Evolutionary conservation across 2,113 vertebrate species (phyloP).

Genomic region (Columba livia): DNA sequence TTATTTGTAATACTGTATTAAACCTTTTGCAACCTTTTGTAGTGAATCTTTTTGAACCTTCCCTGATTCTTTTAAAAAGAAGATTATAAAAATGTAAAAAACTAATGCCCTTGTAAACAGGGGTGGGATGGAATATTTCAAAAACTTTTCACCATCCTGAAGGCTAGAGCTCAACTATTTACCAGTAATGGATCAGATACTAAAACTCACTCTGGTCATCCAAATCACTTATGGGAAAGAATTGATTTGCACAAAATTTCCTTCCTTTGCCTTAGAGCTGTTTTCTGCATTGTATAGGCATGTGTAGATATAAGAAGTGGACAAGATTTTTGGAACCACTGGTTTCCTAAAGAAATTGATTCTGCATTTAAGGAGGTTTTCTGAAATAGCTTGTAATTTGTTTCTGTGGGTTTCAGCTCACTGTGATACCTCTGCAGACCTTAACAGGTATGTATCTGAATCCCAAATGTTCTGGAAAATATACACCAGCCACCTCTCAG

Average conservation of each 20-base stretch:
- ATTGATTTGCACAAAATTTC: not conserved
- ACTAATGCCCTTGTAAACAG: not conserved
- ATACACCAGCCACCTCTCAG: not conserved
- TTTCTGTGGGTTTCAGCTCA: not conserved
- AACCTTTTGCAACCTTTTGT: not conserved
- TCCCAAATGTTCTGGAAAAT: not conserved
- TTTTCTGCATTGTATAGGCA: not conserved
- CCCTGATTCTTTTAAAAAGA: not conserved
- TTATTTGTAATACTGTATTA: not conserved
- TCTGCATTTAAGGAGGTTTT: not conserved
- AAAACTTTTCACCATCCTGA: not conserved
- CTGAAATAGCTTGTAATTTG: not conserved
- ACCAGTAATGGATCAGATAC: not conserved
- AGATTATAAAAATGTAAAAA: not conserved
- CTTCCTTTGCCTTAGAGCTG: not conserved
- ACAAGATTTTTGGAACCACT: not conserved
- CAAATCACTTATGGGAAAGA: not conserved
- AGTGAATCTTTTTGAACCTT: not conserved
- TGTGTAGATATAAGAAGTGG: not conserved
- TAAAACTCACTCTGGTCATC: not conserved
- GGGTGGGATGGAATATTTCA: not conserved
- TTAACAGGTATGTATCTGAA: not conserved
- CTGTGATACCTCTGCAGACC: not conserved
- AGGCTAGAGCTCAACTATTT: not conserved
- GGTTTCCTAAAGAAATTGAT: not conserved